Base-by-base conservation (phyloP, 2,888 invertebrate genomes). In the Ceriagrion tenellum region DNA sequence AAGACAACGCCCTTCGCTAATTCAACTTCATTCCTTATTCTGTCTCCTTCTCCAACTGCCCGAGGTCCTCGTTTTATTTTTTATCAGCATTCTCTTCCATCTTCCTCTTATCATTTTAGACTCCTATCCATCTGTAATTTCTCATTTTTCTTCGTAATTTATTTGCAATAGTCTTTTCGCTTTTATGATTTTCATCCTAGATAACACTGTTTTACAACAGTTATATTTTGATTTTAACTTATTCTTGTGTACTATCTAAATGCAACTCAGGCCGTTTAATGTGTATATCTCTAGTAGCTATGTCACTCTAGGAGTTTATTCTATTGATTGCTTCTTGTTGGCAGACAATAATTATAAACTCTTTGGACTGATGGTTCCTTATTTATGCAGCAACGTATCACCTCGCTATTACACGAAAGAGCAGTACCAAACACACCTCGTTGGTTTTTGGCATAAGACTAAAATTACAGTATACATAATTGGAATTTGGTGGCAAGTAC, bases 1-100 rank as follows among this genome's bases (percentile, higher is more conserved):
- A 69, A 69, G 93, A 93, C 93, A 74, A 63, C 93, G 74, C 93
- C 93, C 93, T 69, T 59, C 55, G 93, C 93, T 93, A 93, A 93
- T 93, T 93, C 93, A 93, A 47, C 40, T 69, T 93, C 93, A 93
- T 93, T 93, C 26, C 47, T 47, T 93, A 93, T 91, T 69, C 93
- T 55, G 74, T 55, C 35, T 47, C 93, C 47, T 69, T 47, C 35
- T 40, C 23, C 40, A 30, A 90, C 47, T 55, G 16, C 47, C 69
- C 47, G 18, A 2, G 26, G 23, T 35, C n/a, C 40, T 93, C 13
- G 18, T 59, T 63, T 59, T 63, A 59, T 59, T 40, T 59, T 40
- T 63, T 81, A 20, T 69, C 35, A 3, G 20, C n/a, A 69, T 16
- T 69, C 40, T 74, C 93, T 93, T 26, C 69, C 69, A 16, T 12